These are phyloP conservation scores for Clinocottus analis DNA, from an alignment of 2,113 vertebrate genomes.

Conservation along the genomic window DNA sequence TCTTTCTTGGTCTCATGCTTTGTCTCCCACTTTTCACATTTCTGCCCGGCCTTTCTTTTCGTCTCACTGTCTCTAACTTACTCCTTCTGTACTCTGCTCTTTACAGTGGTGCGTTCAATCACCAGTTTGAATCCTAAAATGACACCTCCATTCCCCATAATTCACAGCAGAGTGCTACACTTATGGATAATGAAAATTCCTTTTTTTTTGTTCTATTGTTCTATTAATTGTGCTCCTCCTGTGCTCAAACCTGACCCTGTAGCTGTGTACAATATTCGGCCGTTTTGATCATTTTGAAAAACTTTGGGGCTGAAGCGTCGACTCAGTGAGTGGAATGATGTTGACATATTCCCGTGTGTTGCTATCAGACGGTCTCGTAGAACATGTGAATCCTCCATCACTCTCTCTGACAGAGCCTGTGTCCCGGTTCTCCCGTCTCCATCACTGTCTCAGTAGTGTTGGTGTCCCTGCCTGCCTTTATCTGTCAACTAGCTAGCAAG, in stretches of 20 bases:
- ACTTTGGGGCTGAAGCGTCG: constrained; percentile 32
- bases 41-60: constrained; percentile 47
- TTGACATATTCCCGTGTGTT: constrained; percentile 21
- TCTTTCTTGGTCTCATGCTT: constrained; percentile 49
- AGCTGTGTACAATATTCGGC: constrained; percentile 33
- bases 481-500: constrained; percentile 55
- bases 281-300: constrained; percentile 51
- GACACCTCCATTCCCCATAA: constrained; percentile 57
- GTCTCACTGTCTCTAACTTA: constrained; percentile 38
- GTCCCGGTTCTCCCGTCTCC: constrained; percentile 41
- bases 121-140: constrained; percentile 52
- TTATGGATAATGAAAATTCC: constrained; percentile 57
- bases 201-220: constrained; percentile 37
- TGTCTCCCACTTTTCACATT: constrained; percentile 64
- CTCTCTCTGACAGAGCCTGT: constrained; percentile 31
- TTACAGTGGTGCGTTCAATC: constrained; percentile 32
- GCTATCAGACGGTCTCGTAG: constrained; percentile 8
- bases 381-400: constrained; percentile 27
- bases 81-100: constrained; percentile 16
- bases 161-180: constrained; percentile 56
- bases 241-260: constrained; percentile 36
- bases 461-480: constrained; percentile 50
- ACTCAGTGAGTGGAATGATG: constrained; percentile 31
- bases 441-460: constrained; percentile 52
- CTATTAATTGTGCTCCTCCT: constrained; percentile 31